These are phyloP conservation scores for Phyllopteryx taeniolatus DNA, from an alignment of 2,113 vertebrate species.

Conservation along the genomic window DNA sequence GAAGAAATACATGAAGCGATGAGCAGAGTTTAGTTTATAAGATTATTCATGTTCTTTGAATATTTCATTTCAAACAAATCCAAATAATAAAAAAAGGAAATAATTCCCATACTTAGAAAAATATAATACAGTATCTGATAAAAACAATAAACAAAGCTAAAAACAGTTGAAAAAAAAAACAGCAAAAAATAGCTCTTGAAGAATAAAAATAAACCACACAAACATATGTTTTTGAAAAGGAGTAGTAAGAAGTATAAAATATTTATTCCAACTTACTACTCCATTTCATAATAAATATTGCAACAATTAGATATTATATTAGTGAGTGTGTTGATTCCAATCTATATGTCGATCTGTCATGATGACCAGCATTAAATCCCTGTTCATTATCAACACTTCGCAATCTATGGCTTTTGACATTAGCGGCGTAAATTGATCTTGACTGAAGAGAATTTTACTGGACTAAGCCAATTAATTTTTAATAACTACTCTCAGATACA, in stretches of 20 bases:
- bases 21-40: constrained; percentile 10
- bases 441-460: constrained; percentile 17
- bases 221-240: not conserved
- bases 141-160: too few relatives aligned
- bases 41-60: constrained; percentile 8
- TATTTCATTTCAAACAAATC: not conserved
- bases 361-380: constrained; percentile 23
- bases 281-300: not conserved
- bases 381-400: constrained; percentile 41
- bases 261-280: not conserved
- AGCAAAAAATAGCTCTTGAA: too few relatives aligned
- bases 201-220: too few relatives aligned
- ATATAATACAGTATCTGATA: too few relatives aligned
- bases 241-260: not conserved
- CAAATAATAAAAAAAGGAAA: not conserved
- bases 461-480: constrained; percentile 16
- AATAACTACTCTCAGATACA: constrained; percentile 9
- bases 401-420: constrained; percentile 21
- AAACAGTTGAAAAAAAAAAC: too few relatives aligned
- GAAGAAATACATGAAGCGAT: constrained; percentile 26
- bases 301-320: not conserved
- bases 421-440: not conserved
- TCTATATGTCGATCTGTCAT: constrained; percentile 19
- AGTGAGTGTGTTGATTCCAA: constrained; percentile 31
- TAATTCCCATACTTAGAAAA: too few relatives aligned